phyloP scores from a whole-genome alignment of 2,113 vertebrate genomes.

The Raja brachyura region DNA sequence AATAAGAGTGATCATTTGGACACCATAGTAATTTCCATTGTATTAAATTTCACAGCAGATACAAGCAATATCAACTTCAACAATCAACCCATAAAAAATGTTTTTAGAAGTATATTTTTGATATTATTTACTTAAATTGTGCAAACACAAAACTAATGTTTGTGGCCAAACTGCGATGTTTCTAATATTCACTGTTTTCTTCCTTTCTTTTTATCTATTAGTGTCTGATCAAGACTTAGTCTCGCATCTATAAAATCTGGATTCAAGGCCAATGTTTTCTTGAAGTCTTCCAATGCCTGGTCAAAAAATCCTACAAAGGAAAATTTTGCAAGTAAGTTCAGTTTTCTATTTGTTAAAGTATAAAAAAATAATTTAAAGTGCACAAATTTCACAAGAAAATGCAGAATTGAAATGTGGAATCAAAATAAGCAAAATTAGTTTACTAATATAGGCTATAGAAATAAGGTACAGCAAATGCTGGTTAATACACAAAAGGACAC shows the following conservation, averaged over 20 bases:
- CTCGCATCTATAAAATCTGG: slow-evolving; percentile 81
- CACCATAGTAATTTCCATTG: neutral
- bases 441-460: too few relatives aligned
- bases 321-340: neutral
- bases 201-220: slow-evolving; percentile 76
- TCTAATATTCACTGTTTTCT: slow-evolving; percentile 61
- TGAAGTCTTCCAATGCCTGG: slow-evolving; percentile 80
- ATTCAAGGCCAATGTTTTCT: slow-evolving; percentile 73
- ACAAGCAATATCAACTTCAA: neutral
- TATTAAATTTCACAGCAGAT: neutral
- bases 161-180: neutral
- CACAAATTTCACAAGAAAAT: neutral
- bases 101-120: neutral
- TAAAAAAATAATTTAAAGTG: neutral
- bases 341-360: neutral
- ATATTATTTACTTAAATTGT: neutral
- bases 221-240: slow-evolving; percentile 74
- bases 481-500: too few relatives aligned
- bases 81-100: neutral
- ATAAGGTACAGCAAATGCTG: too few relatives aligned
- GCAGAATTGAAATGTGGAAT: too few relatives aligned
- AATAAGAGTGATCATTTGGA: neutral
- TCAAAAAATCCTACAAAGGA: slow-evolving; percentile 73
- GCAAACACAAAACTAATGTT: neutral
- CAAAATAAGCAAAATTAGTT: too few relatives aligned